Base-by-base conservation (phyloP, 2,113 vertebrate genomes). In the Poeciliopsis prolifica region DNA sequence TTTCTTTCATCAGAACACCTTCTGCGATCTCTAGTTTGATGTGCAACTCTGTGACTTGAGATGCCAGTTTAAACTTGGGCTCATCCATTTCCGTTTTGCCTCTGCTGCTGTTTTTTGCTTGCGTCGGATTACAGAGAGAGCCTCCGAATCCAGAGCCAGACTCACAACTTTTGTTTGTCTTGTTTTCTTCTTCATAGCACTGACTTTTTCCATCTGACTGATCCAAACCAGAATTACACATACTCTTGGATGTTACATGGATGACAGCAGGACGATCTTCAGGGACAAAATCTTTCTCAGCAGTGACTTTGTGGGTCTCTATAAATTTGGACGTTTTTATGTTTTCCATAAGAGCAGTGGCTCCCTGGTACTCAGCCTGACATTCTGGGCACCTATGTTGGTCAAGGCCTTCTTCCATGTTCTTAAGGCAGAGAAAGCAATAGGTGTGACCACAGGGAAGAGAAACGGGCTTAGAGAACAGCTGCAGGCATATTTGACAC, bases 321-420 rank as follows among this genome's bases (percentile, higher is more conserved):
- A 94, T 78, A 0, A 92, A 93, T 80, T 28, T 92, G 76, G 75
- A 61, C 33, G 95, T 88, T 69, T 91, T 92, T 30, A 90, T 73
- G 61, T 89, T 94, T 51, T 75, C 94, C 26, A 81, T 80, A 2
- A 95, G 72, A 11, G 74, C 64, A 5, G 81, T 19, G 58, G 63
- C 10, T 9, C 84, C 81, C 0, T 58, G 67, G 61, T 93, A 92
- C 42, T 82, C 31, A 3, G 75, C 15, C 64, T 91, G 90, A 81
- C 95, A 96, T 14, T 91, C 70, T 0, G 94, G 95, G 69, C 95
- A 96, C 70, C 63, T 79, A 79, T 89, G 85, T 4, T 74, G 80
- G 76, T 90, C 91, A 0, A 89, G 79, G 17, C 86, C 88, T 65
- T 89, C 69, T 13, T 30, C 84, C 77, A 92, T 81, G n/a, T 81